phyloP scores from a whole-genome alignment of 2,797 vertebrate species.

The Cirrhinus mrigala region DNA sequence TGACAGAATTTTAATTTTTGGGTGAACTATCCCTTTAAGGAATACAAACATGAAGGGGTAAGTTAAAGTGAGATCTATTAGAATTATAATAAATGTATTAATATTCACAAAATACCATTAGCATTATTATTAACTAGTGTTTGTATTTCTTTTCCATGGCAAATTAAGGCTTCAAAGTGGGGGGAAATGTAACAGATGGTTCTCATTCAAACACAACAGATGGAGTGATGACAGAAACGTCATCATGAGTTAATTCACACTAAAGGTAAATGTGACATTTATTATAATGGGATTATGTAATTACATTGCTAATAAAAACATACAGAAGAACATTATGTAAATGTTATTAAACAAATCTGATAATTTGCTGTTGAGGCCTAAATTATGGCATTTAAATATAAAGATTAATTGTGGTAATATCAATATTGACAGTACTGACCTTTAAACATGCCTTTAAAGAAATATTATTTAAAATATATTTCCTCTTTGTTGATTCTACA shows the following conservation, averaged over 20 bases:
- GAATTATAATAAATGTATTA: not conserved
- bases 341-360: not conserved
- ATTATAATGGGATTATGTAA: not conserved
- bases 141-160: not conserved
- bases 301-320: not conserved
- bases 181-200: not conserved
- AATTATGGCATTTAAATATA: not conserved
- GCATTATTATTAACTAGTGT: not conserved
- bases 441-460: not conserved
- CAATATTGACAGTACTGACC: not conserved
- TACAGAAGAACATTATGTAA: not conserved
- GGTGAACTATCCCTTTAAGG: too few relatives aligned
- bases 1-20: too few relatives aligned
- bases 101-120: not conserved
- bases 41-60: not conserved
- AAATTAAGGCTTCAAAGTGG: not conserved
- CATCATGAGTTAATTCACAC: not conserved
- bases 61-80: not conserved
- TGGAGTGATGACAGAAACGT: not conserved
- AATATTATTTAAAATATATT: not conserved
- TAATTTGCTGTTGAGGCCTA: not conserved
- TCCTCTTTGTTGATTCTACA: not conserved
- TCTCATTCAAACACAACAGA: not conserved
- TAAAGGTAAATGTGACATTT: not conserved
- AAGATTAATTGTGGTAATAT: not conserved